Base-by-base conservation (phyloP, 2,888 invertebrate species). In the Polyommatus iphigenia region DNA sequence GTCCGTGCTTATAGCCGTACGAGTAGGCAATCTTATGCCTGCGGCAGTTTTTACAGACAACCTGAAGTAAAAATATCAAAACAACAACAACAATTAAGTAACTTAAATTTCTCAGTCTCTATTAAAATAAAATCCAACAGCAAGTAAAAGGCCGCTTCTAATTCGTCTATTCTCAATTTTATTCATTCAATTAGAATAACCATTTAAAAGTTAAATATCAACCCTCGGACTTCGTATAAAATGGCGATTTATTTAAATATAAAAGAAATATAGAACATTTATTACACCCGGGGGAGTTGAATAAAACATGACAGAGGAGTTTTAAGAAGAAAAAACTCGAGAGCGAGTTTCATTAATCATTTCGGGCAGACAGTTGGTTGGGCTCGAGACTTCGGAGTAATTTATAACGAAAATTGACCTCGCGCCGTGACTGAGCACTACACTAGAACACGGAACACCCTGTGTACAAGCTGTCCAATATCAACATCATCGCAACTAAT, bases 241-340 rank as follows among this genome's bases (percentile, higher is more conserved):
- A 24, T 7, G 29, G 50, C 75, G 24, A 54, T 75, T 75, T 50
- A 50, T 75, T 75, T 75, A 75, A 75, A 75, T 75, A 75, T 75
- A 75, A 54, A 73, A 77, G 32, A 77, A 78, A 77, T 78, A 79
- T 57, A 77, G 76, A 78, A 77, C 79, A 80, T 82, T 82, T 81
- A 80, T 81, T 78, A 79, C 50, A 77, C 76, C 77, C 78, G 79
- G 77, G 36, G 24, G 24, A 78, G 78, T 77, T 80, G 80, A 82
- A 83, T 82, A 80, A 80, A 82, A 80, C 80, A 82, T 81, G 82
- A 82, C 80, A 77, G 78, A 78, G 79, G 80, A 81, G 80, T 82
- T 82, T 81, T 80, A 80, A 71, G 77, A 78, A 81, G 81, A 81
- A 80, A 80, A 79, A 78, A 77, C 78, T 79, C 76, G 71, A 77